A percentile compares a stretch with the other conserved stretches of the same genome.
Conservation (phyloP, 2,888 invertebrate species). For the Drosophila formosana region DNA sequence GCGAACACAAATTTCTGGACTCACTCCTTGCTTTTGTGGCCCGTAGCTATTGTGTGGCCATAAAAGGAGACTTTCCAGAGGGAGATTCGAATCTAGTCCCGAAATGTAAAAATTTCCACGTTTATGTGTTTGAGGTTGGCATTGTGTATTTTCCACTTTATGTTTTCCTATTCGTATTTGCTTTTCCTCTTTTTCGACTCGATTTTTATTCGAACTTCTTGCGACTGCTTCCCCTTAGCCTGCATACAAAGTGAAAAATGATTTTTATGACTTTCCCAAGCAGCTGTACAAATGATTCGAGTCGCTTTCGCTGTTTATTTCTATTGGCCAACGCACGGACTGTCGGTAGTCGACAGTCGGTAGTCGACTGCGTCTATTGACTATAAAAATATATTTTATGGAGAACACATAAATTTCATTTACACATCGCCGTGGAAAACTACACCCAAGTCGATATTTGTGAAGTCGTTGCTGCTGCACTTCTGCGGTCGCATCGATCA, state of each 20-base stretch:
- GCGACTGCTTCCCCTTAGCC: constrained; percentile 1
- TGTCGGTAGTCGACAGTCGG: background rate
- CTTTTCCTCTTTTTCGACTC: constrained; percentile 15
- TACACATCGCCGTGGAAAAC: constrained; percentile 24
- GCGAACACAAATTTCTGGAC: constrained; percentile 26
- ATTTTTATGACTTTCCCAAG: constrained; percentile 60
- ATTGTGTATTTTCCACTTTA: constrained; percentile 21
- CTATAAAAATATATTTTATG: constrained; percentile 44
- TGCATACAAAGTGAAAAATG: constrained; percentile 46
- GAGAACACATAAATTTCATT: constrained; percentile 38
- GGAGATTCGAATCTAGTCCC: constrained; percentile 41
- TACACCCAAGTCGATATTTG: constrained; percentile 64
- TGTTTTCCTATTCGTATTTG: constrained; percentile 5
- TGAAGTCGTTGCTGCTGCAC: constrained; percentile 41
- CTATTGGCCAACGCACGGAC: background rate
- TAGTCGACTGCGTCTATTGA: constrained; percentile 26
- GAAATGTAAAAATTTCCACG: constrained; percentile 51
- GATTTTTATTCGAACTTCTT: constrained; percentile 26
- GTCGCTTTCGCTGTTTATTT: constrained; percentile 51
- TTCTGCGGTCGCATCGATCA: constrained; percentile 63
- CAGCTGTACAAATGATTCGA: constrained; percentile 56
- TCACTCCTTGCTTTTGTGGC: background rate
- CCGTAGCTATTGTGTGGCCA: constrained; percentile 49
- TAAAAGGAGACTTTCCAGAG: constrained; percentile 40
- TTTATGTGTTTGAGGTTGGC: constrained; percentile 53